These are phyloP conservation scores for Apotomis capreana DNA, from an alignment of 2,888 invertebrate species.

Conservation along the genomic window DNA sequence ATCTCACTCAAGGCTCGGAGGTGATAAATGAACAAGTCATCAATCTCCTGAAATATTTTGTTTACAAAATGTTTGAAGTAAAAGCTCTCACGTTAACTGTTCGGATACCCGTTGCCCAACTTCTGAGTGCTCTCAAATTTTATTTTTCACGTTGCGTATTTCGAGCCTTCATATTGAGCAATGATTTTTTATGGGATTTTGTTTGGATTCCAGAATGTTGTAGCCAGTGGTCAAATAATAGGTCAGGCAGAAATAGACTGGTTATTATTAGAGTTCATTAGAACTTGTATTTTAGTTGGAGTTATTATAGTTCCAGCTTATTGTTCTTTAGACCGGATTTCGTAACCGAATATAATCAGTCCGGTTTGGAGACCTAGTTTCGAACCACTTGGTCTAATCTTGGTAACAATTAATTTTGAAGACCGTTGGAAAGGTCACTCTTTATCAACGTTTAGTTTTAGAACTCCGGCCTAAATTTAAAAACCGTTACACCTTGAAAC, in stretches of 20 bases:
- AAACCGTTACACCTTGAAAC: conserved; percentile 60
- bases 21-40: conserved; percentile 40
- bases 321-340: conserved; percentile 29
- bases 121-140: conserved; percentile 51
- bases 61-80: conserved; percentile 61
- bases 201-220: conserved; percentile 62
- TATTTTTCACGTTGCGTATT: conserved; percentile 53
- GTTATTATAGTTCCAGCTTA: conserved; percentile 49
- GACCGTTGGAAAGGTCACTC: conserved; percentile 34
- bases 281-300: conserved; percentile 58
- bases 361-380: conserved; percentile 23
- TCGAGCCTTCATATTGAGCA: conserved; percentile 62
- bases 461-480: conserved; percentile 46
- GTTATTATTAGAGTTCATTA: conserved; percentile 72
- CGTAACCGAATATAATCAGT: conserved; percentile 32
- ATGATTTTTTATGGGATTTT: conserved; percentile 66
- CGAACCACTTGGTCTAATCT: conserved; percentile 15
- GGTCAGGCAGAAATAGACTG: conserved; percentile 73
- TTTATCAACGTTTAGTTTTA: conserved; percentile 44
- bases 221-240: conserved; percentile 66
- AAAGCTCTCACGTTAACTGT: conserved; percentile 65
- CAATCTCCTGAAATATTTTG: conserved; percentile 45
- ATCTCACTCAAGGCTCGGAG: conserved; percentile 32
- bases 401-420: conserved; percentile 27
- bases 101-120: conserved; percentile 61